Base-by-base conservation (phyloP, 2,797 vertebrate genomes). In the Cyprinodon diabolis region DNA sequence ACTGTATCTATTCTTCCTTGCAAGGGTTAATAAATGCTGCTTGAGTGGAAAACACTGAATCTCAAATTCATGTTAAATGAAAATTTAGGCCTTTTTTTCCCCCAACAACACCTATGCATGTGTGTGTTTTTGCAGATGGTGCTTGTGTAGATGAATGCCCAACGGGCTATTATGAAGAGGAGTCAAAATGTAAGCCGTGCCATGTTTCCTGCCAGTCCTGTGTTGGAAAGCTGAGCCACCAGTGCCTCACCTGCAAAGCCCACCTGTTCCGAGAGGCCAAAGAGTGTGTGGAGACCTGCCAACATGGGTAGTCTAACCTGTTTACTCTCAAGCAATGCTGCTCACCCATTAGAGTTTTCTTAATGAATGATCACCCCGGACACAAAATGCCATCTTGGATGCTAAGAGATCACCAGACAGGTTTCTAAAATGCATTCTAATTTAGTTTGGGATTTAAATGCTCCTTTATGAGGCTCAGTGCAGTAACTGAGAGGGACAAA, bases 141-240 rank as follows among this genome's bases (percentile, higher is more conserved):
- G 96, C 95, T 68, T 99, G 97, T 40, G 84, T 96, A 75, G 83
- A 93, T 11, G 66, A 71, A 8, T 99, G 98, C 77, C 96, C 97
- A 1, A 66, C 86, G 1, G 96, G 94, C 23, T 95, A 95, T 86
- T 96, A 95, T 0, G 40, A 72, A 10, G 95, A 96, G 11, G 87
- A 91, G 23, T 71, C 75, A 69, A 92, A 40, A 0, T 99, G 98
- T 62, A 91, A 89, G 10, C 84, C 86, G 1, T 99, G 97, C 89
- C 96, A 98, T 82, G 90, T 84, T 0, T 90, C 93, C 69, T 99
- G 98, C 60, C 56, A 85, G 71, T 94, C 94, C 17, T 99, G 97
- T 74, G 82, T 86, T 21, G 97, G 97, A 43, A 92, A 88, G 60
- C 94, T 93, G 79, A 96, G 95, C 82, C 93, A 91, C 2, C 94